Evolutionary conservation across 2,797 vertebrate genomes (phyloP).

Genomic region (Capromys pilorides): DNA sequence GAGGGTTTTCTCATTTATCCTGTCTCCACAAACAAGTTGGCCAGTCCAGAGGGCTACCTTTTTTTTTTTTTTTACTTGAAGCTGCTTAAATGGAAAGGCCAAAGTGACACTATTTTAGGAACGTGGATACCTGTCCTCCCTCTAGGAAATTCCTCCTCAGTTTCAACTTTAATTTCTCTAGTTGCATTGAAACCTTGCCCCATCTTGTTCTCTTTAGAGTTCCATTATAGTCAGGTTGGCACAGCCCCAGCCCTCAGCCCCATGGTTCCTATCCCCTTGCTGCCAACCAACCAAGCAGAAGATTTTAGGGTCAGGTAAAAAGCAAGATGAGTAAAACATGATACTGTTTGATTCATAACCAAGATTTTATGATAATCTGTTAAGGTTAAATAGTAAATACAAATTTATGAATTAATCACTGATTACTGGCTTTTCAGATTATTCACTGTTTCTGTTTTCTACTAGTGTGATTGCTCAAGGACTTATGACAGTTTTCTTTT

Average conservation of each 20-base stretch:
- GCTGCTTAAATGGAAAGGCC: not conserved
- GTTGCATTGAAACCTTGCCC: not conserved
- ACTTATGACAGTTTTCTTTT: conserved; percentile 32
- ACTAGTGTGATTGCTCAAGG: not conserved
- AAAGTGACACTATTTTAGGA: not conserved
- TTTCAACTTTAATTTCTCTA: not conserved
- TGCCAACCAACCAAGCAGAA: not conserved
- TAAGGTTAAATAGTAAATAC: conserved; percentile 29
- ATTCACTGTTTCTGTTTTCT: not conserved
- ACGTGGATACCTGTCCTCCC: not conserved
- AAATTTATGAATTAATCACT: conserved; percentile 2
- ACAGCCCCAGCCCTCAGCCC: not conserved
- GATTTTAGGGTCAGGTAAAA: conserved; percentile 2
- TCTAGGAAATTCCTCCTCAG: not conserved
- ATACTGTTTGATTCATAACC: conserved; percentile 34
- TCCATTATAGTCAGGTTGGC: not conserved
- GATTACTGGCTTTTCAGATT: not conserved
- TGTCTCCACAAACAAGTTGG: not conserved
- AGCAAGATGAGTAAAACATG: not conserved
- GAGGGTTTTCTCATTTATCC: not conserved
- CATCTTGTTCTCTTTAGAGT: not conserved
- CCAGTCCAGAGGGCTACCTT: not conserved
- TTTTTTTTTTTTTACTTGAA: conserved; percentile 34
- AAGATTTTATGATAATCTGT: conserved; percentile 36
- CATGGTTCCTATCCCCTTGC: not conserved